Conservation (phyloP, 2,113 vertebrate species). For the Hipposideros armiger region DNA sequence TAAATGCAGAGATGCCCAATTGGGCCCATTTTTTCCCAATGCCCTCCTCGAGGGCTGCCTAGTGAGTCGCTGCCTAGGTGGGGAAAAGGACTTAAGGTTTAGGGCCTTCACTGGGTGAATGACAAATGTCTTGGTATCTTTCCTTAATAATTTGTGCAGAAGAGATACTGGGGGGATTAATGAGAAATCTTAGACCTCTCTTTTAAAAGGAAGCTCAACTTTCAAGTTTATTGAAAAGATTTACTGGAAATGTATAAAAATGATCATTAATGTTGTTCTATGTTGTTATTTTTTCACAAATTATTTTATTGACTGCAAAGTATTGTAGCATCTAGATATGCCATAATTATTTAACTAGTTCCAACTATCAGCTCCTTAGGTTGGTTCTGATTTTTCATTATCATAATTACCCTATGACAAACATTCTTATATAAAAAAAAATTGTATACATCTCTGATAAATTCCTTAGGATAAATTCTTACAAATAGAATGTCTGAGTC, state of each 20-base stretch:
- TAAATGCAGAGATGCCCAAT: not conserved
- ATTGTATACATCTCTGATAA: not conserved
- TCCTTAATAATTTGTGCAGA: not conserved
- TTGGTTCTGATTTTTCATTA: constrained; percentile 22
- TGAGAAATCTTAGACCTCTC: not conserved
- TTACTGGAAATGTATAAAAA: not conserved
- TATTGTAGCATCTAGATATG: not conserved
- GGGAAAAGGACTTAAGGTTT: not conserved
- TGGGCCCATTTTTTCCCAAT: not conserved
- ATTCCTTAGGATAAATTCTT: constrained; percentile 14
- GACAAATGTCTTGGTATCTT: not conserved
- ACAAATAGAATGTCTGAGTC: not conserved
- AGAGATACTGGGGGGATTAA: not conserved
- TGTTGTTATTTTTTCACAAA: not conserved
- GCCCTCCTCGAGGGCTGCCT: not conserved
- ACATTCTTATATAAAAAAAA: not conserved
- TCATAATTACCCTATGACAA: not conserved
- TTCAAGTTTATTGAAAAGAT: constrained; percentile 10
- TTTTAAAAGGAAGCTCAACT: not conserved
- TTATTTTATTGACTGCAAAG: not conserved
- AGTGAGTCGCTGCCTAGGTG: not conserved
- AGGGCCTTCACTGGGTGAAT: not conserved
- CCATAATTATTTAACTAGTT: not conserved
- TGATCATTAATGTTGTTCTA: not conserved
- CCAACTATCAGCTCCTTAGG: not conserved